These are phyloP conservation scores for Neosilurus mollespiculum DNA, from an alignment of 2,797 vertebrate genomes.

Conservation along the genomic window DNA sequence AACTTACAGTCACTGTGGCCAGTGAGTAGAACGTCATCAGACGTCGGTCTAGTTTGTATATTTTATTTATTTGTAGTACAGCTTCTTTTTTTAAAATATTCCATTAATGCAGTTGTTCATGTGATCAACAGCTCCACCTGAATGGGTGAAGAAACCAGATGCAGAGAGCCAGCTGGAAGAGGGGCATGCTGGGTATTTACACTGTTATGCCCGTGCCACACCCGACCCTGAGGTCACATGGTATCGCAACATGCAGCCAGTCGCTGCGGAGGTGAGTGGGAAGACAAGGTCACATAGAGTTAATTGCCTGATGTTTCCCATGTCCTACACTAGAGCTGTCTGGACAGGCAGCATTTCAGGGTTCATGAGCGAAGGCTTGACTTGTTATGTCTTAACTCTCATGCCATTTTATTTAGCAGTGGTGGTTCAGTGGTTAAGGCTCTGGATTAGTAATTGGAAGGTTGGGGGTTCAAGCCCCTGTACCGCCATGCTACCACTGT, in stretches of 20 bases:
- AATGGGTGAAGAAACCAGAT: conserved; percentile 80
- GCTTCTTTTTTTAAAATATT: neutral
- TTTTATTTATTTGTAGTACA: neutral
- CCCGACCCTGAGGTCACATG: conserved; percentile 78
- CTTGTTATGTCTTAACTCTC: neutral
- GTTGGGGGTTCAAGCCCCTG: no score
- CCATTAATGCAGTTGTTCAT: neutral
- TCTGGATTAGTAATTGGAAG: no score
- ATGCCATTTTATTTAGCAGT: neutral
- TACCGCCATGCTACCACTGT: no score
- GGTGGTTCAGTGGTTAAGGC: no score
- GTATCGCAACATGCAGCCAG: conserved; percentile 78
- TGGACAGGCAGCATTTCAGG: neutral
- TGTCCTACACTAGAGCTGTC: neutral
- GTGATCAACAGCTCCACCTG: conserved; percentile 72
- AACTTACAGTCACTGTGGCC: conserved; percentile 80
- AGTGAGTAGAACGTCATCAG: conserved; percentile 64
- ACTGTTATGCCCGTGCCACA: conserved; percentile 78
- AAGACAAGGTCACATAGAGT: neutral
- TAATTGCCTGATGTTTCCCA: neutral
- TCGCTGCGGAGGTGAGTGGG: conserved; percentile 72
- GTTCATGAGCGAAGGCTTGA: neutral
- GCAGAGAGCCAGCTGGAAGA: conserved; percentile 82
- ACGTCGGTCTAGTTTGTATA: neutral
- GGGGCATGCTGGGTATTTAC: conserved; percentile 80